Percentiles rank a stretch among this genome's conserved stretches.
Conservation (phyloP, 2,888 invertebrate species). For the Slavum lentiscoides region DNA sequence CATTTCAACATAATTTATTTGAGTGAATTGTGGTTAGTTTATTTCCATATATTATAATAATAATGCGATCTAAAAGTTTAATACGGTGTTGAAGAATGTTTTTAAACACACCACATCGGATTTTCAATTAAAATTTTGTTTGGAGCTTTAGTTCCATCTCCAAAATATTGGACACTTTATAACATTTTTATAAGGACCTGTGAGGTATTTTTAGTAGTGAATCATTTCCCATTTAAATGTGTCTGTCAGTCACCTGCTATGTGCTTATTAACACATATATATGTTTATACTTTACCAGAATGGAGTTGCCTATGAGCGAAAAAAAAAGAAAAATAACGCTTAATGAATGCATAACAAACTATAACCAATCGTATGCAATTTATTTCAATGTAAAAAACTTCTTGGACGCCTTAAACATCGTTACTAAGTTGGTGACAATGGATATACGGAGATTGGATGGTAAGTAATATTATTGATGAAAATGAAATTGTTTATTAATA, state of each 20-base stretch:
- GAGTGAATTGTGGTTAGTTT: too few relatives aligned
- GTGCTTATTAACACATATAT: background rate
- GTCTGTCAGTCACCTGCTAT: background rate
- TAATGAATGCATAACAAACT: slow-evolving; percentile 66
- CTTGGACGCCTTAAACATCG: slow-evolving; percentile 69
- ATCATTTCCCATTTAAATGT: background rate
- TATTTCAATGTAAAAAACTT: slow-evolving; percentile 70
- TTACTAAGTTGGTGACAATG: too few relatives aligned
- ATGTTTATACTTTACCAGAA: slow-evolving; percentile 59
- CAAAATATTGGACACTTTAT: background rate
- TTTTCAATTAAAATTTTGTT: too few relatives aligned
- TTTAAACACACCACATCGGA: too few relatives aligned
- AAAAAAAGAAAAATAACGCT: too few relatives aligned
- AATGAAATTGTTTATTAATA: too few relatives aligned
- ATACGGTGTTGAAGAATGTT: too few relatives aligned
- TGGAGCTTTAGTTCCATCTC: background rate
- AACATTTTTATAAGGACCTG: background rate
- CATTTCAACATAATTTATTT: too few relatives aligned
- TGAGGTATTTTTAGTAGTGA: background rate
- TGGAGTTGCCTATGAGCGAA: slow-evolving; percentile 65
- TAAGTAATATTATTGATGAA: too few relatives aligned
- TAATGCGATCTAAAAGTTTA: too few relatives aligned
- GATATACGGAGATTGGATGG: too few relatives aligned
- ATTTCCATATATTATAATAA: too few relatives aligned
- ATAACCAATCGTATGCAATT: slow-evolving; percentile 71